A percentile compares a stretch with the other conserved stretches of the same genome.
These are phyloP conservation scores for Pomacea canaliculata DNA, from an alignment of 2,888 invertebrate genomes.

Conservation along the genomic window DNA sequence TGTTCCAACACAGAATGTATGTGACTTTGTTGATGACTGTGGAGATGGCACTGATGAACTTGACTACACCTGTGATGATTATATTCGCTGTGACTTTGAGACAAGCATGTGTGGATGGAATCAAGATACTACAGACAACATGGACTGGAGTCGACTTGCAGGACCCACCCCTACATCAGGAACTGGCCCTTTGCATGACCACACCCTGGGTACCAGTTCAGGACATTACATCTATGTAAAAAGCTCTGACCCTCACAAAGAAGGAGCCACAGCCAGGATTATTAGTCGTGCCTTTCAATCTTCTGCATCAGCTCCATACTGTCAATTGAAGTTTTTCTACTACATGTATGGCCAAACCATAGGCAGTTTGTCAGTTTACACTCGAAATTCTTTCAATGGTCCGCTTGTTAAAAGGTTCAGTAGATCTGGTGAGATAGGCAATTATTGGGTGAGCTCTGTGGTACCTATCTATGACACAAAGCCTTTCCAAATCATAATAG, in stretches of 20 bases:
- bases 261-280: conserved; percentile 64
- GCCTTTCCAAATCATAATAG: conserved; percentile 60
- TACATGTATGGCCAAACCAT: conserved; percentile 62
- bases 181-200: conserved; percentile 64
- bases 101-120: conserved; percentile 50
- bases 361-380: conserved; percentile 55
- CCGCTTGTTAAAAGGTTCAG: conserved; percentile 29
- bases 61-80: conserved; percentile 33
- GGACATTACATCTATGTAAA: conserved; percentile 62
- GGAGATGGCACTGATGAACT: conserved; percentile 62
- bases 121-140: conserved; percentile 60
- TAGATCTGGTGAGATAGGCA: conserved; percentile 26
- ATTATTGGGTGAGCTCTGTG: conserved; percentile 51
- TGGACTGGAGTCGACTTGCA: conserved; percentile 61
- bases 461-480: conserved; percentile 42
- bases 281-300: conserved; percentile 45
- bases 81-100: conserved; percentile 58
- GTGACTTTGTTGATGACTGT: conserved; percentile 65
- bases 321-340: conserved; percentile 59
- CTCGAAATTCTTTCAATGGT: conserved; percentile 52
- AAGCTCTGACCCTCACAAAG: conserved; percentile 46
- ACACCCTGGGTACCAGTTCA: conserved; percentile 51
- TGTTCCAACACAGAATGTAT: conserved; percentile 44
- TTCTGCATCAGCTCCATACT: conserved; percentile 35
- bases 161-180: conserved; percentile 51